Percentiles rank a stretch among this genome's conserved stretches.
phyloP scores from a whole-genome alignment of 2,113 vertebrate species.

The Pelodiscus sinensis region DNA sequence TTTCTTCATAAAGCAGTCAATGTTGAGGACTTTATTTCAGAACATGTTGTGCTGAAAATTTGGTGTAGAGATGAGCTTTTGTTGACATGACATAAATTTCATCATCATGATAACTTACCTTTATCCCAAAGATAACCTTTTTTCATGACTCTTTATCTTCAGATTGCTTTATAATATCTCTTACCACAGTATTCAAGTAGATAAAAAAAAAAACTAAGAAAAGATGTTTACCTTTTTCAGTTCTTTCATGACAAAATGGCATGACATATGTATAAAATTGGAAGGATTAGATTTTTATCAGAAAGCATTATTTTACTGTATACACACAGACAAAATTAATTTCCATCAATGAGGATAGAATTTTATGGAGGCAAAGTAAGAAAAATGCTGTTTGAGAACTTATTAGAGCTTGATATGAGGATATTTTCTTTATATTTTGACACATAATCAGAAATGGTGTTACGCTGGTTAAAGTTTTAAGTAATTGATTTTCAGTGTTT shows the following conservation, averaged over 20 bases:
- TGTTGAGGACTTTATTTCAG: not conserved
- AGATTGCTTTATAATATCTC: not conserved
- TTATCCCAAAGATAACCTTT: not conserved
- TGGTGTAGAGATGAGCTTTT: fast-evolving
- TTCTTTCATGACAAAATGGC: not conserved
- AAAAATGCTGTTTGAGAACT: not conserved
- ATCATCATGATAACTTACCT: not conserved
- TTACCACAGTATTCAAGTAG: not conserved
- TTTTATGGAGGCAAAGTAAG: not conserved
- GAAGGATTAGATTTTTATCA: not conserved
- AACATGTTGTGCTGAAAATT: not conserved
- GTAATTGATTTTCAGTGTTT: not conserved
- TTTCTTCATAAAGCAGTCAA: not conserved
- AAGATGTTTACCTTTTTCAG: not conserved
- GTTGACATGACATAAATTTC: not conserved
- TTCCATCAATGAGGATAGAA: not conserved
- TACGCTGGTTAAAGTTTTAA: not conserved
- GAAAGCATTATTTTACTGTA: not conserved
- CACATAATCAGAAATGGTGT: not conserved
- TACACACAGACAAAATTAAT: not conserved
- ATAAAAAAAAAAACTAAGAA: not conserved
- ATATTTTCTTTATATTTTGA: not conserved
- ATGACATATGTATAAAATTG: not conserved
- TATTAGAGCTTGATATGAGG: not conserved
- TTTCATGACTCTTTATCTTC: not conserved